These are phyloP conservation scores for Kryphioiulus occultus DNA, from an alignment of 2,888 invertebrate genomes.

Conservation along the genomic window DNA sequence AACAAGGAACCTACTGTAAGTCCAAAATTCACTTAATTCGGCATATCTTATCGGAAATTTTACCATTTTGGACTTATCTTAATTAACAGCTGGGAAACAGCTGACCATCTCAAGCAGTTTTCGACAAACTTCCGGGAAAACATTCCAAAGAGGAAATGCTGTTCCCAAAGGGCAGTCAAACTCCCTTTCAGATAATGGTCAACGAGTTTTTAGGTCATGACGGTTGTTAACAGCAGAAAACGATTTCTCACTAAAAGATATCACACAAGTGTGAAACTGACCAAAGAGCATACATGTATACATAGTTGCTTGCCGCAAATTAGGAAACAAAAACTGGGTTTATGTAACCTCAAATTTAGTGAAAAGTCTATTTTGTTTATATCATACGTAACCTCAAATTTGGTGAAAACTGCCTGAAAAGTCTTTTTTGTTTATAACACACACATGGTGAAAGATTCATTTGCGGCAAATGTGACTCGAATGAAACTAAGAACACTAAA, in stretches of 20 bases:
- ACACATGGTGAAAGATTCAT: not conserved
- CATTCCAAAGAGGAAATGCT: not conserved
- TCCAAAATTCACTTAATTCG: not conserved
- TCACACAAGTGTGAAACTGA: not conserved
- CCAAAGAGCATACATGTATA: not conserved
- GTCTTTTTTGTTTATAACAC: not conserved
- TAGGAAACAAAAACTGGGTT: conserved; percentile 28
- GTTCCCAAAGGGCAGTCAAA: not conserved
- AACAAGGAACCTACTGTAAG: too few species aligned
- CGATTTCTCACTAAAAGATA: not conserved
- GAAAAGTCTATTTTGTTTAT: conserved; percentile 3
- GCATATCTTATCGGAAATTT: not conserved
- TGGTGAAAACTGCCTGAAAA: not conserved
- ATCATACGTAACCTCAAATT: not conserved
- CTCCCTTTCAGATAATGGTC: not conserved
- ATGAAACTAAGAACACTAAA: not conserved
- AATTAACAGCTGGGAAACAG: not conserved
- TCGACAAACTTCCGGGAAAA: not conserved
- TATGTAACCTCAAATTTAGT: not conserved
- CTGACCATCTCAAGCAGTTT: not conserved
- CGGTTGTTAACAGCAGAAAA: not conserved
- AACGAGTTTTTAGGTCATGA: not conserved
- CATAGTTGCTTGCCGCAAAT: too few species aligned
- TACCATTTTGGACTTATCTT: not conserved
- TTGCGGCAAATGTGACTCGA: not conserved